phyloP scores from a whole-genome alignment of 2,797 vertebrate species.

The Molossus molossus region DNA sequence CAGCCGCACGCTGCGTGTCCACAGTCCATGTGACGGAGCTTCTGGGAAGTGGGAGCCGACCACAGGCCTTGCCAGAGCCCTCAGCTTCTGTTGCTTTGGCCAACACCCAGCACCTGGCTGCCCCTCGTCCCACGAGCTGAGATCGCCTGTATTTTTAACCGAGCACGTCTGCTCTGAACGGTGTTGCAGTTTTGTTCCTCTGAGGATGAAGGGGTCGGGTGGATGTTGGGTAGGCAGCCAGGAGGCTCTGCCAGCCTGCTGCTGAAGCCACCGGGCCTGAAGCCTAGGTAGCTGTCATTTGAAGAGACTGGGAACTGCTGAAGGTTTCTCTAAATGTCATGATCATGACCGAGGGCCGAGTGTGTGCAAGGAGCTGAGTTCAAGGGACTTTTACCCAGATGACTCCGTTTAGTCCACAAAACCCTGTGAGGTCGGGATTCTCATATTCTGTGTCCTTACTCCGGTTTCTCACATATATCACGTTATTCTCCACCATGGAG shows the following conservation, averaged over 20 bases:
- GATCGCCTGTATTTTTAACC: neutral
- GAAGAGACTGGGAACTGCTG: neutral
- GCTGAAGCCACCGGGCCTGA: too few species aligned
- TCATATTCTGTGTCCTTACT: neutral
- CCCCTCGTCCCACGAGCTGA: neutral
- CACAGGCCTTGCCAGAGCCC: neutral
- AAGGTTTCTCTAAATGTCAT: neutral
- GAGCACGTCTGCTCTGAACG: neutral
- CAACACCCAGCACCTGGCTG: neutral
- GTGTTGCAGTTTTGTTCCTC: neutral
- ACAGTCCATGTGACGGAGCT: too few species aligned
- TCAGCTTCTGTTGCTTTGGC: neutral
- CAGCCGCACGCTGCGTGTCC: too few species aligned
- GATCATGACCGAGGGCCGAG: neutral
- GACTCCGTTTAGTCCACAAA: neutral
- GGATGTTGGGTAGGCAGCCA: neutral
- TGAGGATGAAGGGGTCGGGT: neutral
- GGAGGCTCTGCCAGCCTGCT: neutral
- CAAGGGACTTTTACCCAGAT: neutral
- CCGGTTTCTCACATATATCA: neutral
- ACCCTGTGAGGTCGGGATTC: neutral
- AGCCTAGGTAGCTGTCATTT: too few species aligned
- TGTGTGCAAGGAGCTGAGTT: too few species aligned
- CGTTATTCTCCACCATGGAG: neutral
- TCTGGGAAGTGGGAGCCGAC: neutral